Percentiles rank a stretch among this genome's conserved stretches.
Conservation (phyloP, 2,113 vertebrate species). For the Takifugu flavidus region DNA sequence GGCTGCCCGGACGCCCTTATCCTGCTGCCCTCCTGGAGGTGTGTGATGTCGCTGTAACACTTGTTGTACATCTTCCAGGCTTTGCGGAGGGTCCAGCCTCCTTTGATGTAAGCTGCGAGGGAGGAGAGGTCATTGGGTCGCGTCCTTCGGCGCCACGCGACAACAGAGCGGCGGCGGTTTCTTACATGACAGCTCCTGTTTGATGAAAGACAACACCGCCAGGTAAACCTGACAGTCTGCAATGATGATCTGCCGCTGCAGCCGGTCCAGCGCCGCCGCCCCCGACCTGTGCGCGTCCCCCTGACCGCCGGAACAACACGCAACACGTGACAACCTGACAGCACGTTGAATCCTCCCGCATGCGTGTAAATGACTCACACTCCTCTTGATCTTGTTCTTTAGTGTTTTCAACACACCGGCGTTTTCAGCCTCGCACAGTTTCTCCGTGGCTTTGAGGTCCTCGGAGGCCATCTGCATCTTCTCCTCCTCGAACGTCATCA, state of each 20-base stretch:
- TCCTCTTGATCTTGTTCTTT: slow-evolving; percentile 92
- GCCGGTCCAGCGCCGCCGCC: slow-evolving; percentile 82
- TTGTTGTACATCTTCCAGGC: slow-evolving; percentile 99
- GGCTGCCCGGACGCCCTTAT: slow-evolving; percentile 61
- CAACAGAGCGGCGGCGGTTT: neutral
- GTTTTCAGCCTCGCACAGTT: slow-evolving; percentile 89
- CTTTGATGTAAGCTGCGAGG: slow-evolving; percentile 91
- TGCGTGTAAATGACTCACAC: slow-evolving; percentile 74
- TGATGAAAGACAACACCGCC: slow-evolving; percentile 94
- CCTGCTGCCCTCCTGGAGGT: slow-evolving; percentile 86
- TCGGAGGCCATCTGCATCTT: slow-evolving; percentile 93
- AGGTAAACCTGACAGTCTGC: slow-evolving; percentile 98
- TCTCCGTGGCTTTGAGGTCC: slow-evolving; percentile 90
- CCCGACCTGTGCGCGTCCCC: slow-evolving; percentile 84
- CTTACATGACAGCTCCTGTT: slow-evolving; percentile 93
- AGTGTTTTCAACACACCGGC: slow-evolving; percentile 91
- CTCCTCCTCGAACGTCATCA: slow-evolving; percentile 98
- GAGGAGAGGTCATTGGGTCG: slow-evolving; percentile 4
- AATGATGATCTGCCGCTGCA: slow-evolving; percentile 97
- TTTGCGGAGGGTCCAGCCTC: slow-evolving; percentile 98
- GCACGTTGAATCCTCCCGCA: neutral
- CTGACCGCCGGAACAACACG: slow-evolving; percentile 64
- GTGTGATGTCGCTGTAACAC: slow-evolving; percentile 94
- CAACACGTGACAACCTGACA: neutral
- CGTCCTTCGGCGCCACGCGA: too few species aligned